These are phyloP conservation scores for Rhagonycha fulva DNA, from an alignment of 2,888 invertebrate species.

Conservation along the genomic window DNA sequence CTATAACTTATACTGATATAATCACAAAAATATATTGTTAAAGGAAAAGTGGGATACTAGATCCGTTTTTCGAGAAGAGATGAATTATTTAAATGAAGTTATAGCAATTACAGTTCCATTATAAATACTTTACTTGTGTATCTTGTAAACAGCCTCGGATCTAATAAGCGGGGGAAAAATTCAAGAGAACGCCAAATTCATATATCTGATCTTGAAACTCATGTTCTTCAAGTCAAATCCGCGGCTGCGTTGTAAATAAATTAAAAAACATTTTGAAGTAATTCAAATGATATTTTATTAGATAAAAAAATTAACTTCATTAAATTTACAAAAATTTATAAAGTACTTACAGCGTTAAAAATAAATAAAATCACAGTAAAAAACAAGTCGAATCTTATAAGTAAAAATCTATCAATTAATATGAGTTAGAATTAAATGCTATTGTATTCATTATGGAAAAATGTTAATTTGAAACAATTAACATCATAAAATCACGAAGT, in stretches of 20 bases:
- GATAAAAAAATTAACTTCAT: not conserved
- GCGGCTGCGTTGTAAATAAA: not conserved
- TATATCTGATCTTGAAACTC: too few species aligned
- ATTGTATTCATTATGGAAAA: not conserved
- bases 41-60: too few species aligned
- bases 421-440: not conserved
- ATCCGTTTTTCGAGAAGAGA: too few species aligned
- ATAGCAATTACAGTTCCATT: too few species aligned
- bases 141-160: too few species aligned
- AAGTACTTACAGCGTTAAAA: not conserved
- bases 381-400: slow-evolving; percentile 13
- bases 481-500: not conserved
- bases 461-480: not conserved
- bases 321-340: not conserved
- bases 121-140: too few species aligned
- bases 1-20: too few species aligned
- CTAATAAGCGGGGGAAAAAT: too few species aligned
- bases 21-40: too few species aligned
- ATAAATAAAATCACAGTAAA: slow-evolving; percentile 15
- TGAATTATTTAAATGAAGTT: too few species aligned
- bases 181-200: too few species aligned
- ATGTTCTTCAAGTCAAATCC: too few species aligned
- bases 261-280: not conserved
- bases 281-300: not conserved
- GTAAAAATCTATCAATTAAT: not conserved